These are phyloP conservation scores for Orestias chungarensis DNA, from an alignment of 2,797 vertebrate genomes.

Conservation along the genomic window DNA sequence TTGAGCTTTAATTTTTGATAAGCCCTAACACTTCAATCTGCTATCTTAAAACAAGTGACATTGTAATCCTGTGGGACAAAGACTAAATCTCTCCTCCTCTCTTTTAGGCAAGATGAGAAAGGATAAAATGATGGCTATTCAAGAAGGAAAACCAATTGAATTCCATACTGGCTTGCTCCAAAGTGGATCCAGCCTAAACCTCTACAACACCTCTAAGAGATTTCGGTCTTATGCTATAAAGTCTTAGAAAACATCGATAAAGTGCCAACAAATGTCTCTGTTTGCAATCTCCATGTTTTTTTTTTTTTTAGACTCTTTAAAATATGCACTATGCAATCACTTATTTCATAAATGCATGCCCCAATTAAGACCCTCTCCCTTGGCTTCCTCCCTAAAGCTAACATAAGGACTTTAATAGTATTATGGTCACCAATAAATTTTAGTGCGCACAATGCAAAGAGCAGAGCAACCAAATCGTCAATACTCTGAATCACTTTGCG, in stretches of 20 bases:
- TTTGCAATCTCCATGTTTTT: slow-evolving; percentile 79
- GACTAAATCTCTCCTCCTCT: slow-evolving; percentile 74
- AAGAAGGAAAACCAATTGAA: slow-evolving; percentile 82
- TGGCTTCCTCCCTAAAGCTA: slow-evolving; percentile 69
- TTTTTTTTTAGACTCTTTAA: slow-evolving; percentile 83
- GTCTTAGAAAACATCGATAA: slow-evolving; percentile 66
- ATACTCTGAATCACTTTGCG: slow-evolving; percentile 69
- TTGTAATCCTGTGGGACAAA: slow-evolving; percentile 85
- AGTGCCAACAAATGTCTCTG: slow-evolving; percentile 78
- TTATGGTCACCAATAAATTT: slow-evolving; percentile 80
- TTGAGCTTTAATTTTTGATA: slow-evolving; percentile 82
- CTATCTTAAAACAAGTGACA: slow-evolving; percentile 86
- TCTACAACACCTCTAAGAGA: slow-evolving; percentile 76
- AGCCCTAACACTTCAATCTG: slow-evolving; percentile 80
- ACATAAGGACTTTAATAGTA: slow-evolving; percentile 79
- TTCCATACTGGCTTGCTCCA: slow-evolving; percentile 77
- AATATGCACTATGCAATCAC: slow-evolving; percentile 80
- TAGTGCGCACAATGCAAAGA: slow-evolving; percentile 72
- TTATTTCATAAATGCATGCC: slow-evolving; percentile 83
- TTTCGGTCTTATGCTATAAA: slow-evolving; percentile 73
- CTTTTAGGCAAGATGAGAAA: slow-evolving; percentile 70
- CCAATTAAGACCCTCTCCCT: slow-evolving; percentile 43
- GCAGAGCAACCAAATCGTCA: slow-evolving; percentile 72
- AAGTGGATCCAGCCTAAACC: slow-evolving; percentile 69
- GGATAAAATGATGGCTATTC: slow-evolving; percentile 80